A percentile compares a stretch with the other conserved stretches of the same genome.
Evolutionary conservation across 2,113 vertebrate genomes (phyloP).

Genomic region (Pluvianellus socialis): DNA sequence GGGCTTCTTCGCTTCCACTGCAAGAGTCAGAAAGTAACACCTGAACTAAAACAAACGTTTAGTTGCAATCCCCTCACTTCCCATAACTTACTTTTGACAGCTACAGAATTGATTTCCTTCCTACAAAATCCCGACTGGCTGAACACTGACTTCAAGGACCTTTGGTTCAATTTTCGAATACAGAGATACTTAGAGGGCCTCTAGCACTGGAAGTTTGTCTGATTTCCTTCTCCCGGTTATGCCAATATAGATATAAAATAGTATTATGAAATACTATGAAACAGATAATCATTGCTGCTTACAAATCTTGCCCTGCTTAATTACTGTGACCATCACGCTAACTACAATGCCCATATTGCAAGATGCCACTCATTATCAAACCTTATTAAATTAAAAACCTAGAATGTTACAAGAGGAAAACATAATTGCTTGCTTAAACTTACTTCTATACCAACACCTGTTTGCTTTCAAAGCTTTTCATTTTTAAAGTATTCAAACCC

Average conservation of each 20-base stretch:
- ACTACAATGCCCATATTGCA: not conserved
- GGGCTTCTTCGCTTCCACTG: constrained; percentile 97
- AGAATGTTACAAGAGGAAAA: not conserved
- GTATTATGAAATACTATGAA: not conserved
- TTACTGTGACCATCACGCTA: not conserved
- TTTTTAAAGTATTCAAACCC: not conserved
- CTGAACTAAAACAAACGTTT: not conserved
- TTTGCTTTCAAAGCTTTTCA: not conserved
- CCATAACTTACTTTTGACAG: not conserved
- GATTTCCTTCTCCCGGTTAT: not conserved
- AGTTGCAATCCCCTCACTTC: not conserved
- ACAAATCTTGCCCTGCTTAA: not conserved
- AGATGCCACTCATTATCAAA: not conserved
- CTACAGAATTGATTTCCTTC: not conserved
- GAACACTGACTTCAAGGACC: not conserved
- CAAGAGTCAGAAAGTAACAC: constrained; percentile 58
- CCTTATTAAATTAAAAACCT: not conserved
- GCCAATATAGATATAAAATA: not conserved
- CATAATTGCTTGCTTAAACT: not conserved
- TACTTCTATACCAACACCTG: not conserved
- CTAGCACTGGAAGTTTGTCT: not conserved
- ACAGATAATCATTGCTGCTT: not conserved
- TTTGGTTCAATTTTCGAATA: not conserved
- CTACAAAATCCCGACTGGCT: not conserved
- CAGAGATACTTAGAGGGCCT: not conserved